Base-by-base conservation (phyloP, 2,888 invertebrate species). In the Apantesis nais region DNA sequence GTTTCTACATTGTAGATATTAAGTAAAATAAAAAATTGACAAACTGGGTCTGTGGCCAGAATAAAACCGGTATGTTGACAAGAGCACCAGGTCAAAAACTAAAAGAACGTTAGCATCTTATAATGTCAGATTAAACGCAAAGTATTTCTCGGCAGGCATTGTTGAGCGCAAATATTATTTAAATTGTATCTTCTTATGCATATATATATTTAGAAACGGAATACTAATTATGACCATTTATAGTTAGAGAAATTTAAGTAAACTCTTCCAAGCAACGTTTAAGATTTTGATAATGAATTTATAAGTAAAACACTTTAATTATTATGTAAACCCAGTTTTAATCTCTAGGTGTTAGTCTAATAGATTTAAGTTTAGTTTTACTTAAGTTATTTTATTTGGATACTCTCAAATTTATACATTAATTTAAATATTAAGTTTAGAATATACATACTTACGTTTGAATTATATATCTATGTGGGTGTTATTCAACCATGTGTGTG, bases 1-100 rank as follows among this genome's bases (percentile, higher is more conserved):
- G 75, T 77, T 76, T 78, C 74, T 70, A 77, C 79, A 64, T 77
- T 75, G 78, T 75, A 71, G 73, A 72, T 78, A 75, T 82, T 73
- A 72, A 67, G 68, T 72, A 63, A 55, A 55, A 73, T 41, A 73
- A 82, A 76, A 76, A 76, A 62, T 31, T 66, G 29, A 70, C 70
- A 70, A 65, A 69, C 55, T 65, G 64, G 5, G 19, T 60, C 58
- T 58, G 22, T 48, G 52, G 34, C 4, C 37, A 37, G 44, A 25
- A 8, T 4, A 37, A 60, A 31, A 29, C 29, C 31, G 63, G 55
- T 37, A 69, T 64, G 58, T 44, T 34, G 60, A 64, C 25, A 39
- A 19, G 25, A 29, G 9, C 9, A 37, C n/a, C 62, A 62, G 11
- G 12, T 22, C 37, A 62, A 62, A 37, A 39, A 39, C 34, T 39